Evolutionary conservation across 2,113 vertebrate genomes (phyloP), one percentile per base, ranked within the genome.

Genomic region (Alethe castanea): DNA sequence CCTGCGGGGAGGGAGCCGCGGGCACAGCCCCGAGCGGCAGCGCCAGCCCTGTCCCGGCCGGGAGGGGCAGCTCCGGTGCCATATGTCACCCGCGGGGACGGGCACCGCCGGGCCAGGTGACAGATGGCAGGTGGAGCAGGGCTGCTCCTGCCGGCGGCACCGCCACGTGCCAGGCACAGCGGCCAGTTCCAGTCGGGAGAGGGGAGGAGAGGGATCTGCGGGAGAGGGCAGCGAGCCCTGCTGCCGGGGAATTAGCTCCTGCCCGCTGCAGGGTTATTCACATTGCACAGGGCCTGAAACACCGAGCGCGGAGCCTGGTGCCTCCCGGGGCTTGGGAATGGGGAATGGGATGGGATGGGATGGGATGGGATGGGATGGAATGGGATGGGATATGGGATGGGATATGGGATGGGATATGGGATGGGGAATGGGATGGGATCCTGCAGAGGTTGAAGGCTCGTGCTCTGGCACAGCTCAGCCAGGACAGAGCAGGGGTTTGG

Each of bases 71-170:
- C 74, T 69, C 85, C 1, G 8, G 66, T 56, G 94, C 79, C 91
- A 77, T 87, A 14, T 57, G 91, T 4, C 7, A 8, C 57, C 0
- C 31, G 1, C 45, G 1, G 2, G 56, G 76, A 33, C 1, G 2
- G 57, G 76, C 25, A 3, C 8, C 0, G 9, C 50, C 1, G 9
- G 25, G 92, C 84, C 95, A 67, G 73, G 94, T 11, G 4, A 74
- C 94, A 95, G 93, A 96, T 86, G 93, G 90, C 81, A 36, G 66
- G 62, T 24, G 73, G 79, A 47, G 73, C 65, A 3, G 71, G 60
- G 71, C 91, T 35, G 71, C 65, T 38, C 45, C 35, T 67, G 10
- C 80, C 3, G 2, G 61, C 28, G 31, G 19, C 65, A 22, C 2
- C 2, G 92, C 74, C 29, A 3, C 5, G 13, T 56, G 89, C 74